Conservation (phyloP, 1,140 invertebrate species). For the Trichogramma pretiosum region DNA sequence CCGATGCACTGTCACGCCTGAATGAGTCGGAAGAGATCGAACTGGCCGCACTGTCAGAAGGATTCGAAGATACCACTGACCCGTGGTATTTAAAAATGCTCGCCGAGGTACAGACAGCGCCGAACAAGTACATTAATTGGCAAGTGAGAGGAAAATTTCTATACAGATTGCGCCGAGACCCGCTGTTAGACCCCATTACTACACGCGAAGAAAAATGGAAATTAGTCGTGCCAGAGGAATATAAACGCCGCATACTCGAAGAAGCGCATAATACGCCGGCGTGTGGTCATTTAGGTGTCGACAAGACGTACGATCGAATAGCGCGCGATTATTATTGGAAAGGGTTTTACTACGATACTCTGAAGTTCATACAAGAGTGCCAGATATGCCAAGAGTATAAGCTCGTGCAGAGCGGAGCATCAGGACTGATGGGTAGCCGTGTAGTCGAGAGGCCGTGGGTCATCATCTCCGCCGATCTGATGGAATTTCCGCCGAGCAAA, state of each 20-base stretch:
- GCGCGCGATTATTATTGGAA: not conserved
- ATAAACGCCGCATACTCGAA: not conserved
- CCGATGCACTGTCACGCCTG: slow-evolving; percentile 7
- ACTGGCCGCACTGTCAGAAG: not conserved
- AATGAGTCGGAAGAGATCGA: not conserved
- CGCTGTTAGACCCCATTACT: not conserved
- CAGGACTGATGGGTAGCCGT: not conserved
- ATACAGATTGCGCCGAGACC: not conserved
- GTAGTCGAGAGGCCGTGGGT: not conserved
- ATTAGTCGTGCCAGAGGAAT: not conserved
- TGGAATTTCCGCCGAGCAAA: not conserved
- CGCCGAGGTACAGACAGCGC: not conserved
- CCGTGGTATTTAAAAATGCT: not conserved
- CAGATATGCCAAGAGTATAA: not conserved
- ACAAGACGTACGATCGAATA: not conserved
- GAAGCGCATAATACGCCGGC: not conserved
- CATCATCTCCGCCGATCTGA: not conserved
- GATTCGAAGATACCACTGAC: not conserved
- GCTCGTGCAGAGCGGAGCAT: not conserved
- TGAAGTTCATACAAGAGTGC: not conserved
- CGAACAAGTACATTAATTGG: slow-evolving; percentile 19
- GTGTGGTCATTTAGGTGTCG: not conserved
- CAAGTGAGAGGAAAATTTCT: not conserved
- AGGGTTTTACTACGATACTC: not conserved
- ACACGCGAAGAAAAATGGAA: not conserved